Evolutionary conservation across 2,888 invertebrate species (phyloP).

Genomic region (Tridacna gigas): DNA sequence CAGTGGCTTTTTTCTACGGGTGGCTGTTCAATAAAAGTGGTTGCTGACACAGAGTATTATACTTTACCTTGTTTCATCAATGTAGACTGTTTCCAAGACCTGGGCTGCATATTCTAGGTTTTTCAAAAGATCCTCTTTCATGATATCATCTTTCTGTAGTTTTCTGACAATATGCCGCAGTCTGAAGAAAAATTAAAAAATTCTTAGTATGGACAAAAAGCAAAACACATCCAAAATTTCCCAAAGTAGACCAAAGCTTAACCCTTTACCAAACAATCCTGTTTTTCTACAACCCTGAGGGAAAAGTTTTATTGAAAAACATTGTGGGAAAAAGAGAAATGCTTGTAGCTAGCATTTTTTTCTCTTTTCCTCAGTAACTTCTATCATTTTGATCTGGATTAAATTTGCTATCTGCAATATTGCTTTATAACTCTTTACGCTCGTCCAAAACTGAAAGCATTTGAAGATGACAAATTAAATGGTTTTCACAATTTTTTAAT

Average conservation of each 20-base stretch:
- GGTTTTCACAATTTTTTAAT: too few relatives aligned
- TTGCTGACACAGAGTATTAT: not conserved
- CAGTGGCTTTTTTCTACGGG: too few relatives aligned
- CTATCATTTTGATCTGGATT: too few relatives aligned
- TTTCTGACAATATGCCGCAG: conserved; percentile 95
- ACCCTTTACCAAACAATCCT: not conserved
- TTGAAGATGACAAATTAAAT: too few relatives aligned
- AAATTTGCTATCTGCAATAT: too few relatives aligned
- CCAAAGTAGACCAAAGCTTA: too few relatives aligned
- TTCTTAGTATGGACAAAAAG: too few relatives aligned
- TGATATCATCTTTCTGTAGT: conserved; percentile 93
- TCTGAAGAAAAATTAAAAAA: conserved; percentile 87
- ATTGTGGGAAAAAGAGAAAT: not conserved
- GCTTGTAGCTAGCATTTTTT: not conserved
- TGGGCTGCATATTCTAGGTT: conserved; percentile 97
- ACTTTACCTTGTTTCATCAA: conserved; percentile 95
- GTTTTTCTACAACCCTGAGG: not conserved
- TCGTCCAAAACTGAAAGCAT: too few relatives aligned
- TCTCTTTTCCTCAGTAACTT: too few relatives aligned
- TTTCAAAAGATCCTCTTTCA: conserved; percentile 93
- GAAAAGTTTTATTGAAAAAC: not conserved
- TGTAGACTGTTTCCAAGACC: conserved; percentile 96
- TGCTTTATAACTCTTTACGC: too few relatives aligned
- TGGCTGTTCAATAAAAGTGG: too few relatives aligned
- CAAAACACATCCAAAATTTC: too few relatives aligned